A percentile compares a stretch with the other conserved stretches of the same genome.
phyloP scores from a whole-genome alignment of 2,113 vertebrate species.

The Cervus canadensis region DNA sequence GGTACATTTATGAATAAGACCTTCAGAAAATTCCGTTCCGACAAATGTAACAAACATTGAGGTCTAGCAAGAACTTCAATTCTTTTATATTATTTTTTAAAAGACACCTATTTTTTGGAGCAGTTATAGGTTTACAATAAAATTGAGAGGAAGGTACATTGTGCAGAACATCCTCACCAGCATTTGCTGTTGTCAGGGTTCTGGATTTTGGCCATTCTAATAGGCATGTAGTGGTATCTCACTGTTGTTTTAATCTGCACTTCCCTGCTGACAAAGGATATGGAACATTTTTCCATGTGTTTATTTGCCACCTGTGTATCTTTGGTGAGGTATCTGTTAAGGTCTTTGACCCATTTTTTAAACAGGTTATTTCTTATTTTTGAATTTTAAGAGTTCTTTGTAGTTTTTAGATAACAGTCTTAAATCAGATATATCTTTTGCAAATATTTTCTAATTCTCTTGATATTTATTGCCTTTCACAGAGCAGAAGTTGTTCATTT shows the following conservation, averaged over 20 bases:
- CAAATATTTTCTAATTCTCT: not conserved
- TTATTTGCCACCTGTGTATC: not conserved
- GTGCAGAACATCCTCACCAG: not conserved
- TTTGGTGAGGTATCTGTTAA: not conserved
- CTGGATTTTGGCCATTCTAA: not conserved
- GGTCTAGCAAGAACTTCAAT: not conserved
- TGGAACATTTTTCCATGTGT: not conserved
- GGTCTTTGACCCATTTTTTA: not conserved
- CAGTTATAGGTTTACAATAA: not conserved
- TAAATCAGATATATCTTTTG: not conserved
- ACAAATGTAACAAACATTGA: not conserved
- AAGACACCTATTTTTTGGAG: not conserved
- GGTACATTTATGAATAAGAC: not conserved
- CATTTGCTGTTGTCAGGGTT: not conserved
- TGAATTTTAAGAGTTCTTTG: not conserved
- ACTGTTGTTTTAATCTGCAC: not conserved
- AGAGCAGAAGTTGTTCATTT: not conserved
- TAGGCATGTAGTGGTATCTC: not conserved
- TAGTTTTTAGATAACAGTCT: not conserved
- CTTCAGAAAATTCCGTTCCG: not conserved
- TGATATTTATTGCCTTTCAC: not conserved
- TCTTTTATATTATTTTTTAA: not conserved
- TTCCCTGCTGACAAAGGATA: not conserved
- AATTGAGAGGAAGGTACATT: not conserved
- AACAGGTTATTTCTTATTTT: not conserved